Evolutionary conservation across 35 echinoderm and acorn worm genomes (phyloP).

Genomic region (Anneissia japonica): DNA sequence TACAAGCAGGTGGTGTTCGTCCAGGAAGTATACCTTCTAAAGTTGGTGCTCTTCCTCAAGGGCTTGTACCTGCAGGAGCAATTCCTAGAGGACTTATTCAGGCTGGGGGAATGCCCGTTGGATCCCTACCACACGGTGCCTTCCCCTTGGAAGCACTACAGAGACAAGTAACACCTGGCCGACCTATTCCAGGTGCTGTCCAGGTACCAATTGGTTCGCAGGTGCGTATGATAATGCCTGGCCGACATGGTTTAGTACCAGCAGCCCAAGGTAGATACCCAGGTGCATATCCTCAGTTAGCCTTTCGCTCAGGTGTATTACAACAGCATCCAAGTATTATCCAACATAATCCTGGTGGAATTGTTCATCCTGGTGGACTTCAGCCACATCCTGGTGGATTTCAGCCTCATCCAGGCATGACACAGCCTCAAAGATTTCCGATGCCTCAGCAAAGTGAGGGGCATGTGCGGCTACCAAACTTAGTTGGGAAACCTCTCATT

Average conservation of each 20-base stretch:
- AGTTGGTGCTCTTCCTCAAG: background rate
- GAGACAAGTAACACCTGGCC: background rate
- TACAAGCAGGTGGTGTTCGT: background rate
- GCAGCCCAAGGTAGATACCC: background rate
- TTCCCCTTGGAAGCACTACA: background rate
- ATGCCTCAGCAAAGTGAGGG: background rate
- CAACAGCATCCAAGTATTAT: too few species aligned
- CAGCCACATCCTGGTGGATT: background rate
- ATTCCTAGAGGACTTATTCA: constrained; percentile 11
- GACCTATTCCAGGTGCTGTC: constrained; percentile 5
- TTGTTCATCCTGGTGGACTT: background rate
- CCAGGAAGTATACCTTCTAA: background rate
- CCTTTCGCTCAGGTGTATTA: too few species aligned
- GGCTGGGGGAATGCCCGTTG: background rate
- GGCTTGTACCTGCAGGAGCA: constrained; percentile 18
- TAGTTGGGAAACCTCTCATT: background rate
- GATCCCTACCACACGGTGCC: background rate
- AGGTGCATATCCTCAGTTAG: background rate
- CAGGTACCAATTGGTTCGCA: background rate
- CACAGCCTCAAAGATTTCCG: background rate
- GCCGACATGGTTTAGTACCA: background rate
- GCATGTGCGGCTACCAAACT: background rate
- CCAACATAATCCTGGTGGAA: background rate
- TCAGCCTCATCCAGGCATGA: background rate
- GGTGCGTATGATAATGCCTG: background rate